Evolutionary conservation across 2,888 invertebrate genomes (phyloP), one percentile per base, ranked within the genome.

Genomic region (Catotricha subobsoleta): DNA sequence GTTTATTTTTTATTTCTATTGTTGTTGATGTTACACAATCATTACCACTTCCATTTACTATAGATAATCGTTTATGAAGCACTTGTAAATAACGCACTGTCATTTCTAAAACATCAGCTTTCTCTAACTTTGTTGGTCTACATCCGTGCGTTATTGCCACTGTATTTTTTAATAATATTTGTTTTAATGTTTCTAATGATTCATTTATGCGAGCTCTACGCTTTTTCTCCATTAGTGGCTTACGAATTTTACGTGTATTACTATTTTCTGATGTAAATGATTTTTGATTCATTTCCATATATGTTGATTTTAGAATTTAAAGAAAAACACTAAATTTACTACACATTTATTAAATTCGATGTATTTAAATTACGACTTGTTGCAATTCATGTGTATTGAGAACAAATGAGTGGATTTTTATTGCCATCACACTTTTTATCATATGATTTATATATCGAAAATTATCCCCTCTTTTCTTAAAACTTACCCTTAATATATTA

Each of bases 81-180:
- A 64, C 61, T 48, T 69, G 66, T 10, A 76, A 54, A 52, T 73
- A 71, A 30, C 64, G 56, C 7, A 74, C 74, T 0, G 74, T 72
- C 67, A 74, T 66, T 52, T 75, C 74, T 28, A 75, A 51, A 40
- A 75, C 73, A 51, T 74, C 74, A 1, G 75, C 75, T 52, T 74
- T 74, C 54, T 75, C 75, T 50, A 74, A 55, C 56, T 74, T 74
- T 2, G 70, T 64, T 27, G 69, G 69, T 36, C 67, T 49, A 4
- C 47, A 37, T 10, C 53, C 48, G 34, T 54, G 55, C 37, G 55
- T 54, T 37, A 64, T 49, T 36, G 53, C 50, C 3, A 59, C 55
- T 29, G 59, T 58, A 2, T 62, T 60, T 28, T 67, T 64, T 38
- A 68, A 50, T 18, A 69, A 56, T 39, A 68, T 64, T 46, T 62